A percentile compares a stretch with the other conserved stretches of the same genome.
phyloP scores from a whole-genome alignment of 2,888 invertebrate species.

The Drosophila tanythrix region DNA sequence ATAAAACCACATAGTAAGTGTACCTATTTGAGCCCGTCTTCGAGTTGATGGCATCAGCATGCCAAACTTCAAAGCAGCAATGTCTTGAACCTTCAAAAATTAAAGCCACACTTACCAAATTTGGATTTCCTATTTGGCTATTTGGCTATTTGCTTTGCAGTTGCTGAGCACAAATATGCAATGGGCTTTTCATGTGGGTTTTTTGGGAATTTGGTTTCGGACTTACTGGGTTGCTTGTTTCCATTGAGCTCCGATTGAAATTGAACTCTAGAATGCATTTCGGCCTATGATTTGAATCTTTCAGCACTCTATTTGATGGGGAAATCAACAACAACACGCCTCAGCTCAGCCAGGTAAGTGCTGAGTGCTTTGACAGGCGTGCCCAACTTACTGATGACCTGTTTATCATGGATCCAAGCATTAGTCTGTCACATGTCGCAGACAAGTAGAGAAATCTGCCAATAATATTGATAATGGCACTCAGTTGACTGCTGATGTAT shows the following conservation, averaged over 20 bases:
- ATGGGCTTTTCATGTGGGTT: neutral
- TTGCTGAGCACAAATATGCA: constrained; percentile 11
- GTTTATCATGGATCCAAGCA: neutral
- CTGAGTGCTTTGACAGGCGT: neutral
- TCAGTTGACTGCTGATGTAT: neutral
- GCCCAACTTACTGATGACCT: constrained; percentile 7
- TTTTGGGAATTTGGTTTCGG: neutral
- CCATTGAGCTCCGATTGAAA: neutral
- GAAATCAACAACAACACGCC: constrained; percentile 36
- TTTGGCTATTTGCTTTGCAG: constrained; percentile 47
- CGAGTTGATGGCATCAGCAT: too few species aligned
- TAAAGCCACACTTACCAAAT: constrained; percentile 9
- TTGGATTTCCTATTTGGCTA: constrained; percentile 42
- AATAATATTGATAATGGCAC: neutral
- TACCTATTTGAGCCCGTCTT: neutral
- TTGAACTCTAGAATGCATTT: constrained; percentile 17
- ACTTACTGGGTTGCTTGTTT: neutral
- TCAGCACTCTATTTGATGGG: constrained; percentile 24
- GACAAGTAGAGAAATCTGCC: neutral
- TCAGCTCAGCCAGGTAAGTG: neutral
- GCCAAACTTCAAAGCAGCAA: neutral
- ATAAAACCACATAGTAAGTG: neutral
- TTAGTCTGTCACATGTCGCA: neutral
- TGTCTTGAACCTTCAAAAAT: neutral
- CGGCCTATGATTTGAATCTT: constrained; percentile 49